Percentiles rank a stretch among this genome's conserved stretches.
Evolutionary conservation across 2,113 vertebrate species (phyloP).

Genomic region (Mormyrus iriodes): DNA sequence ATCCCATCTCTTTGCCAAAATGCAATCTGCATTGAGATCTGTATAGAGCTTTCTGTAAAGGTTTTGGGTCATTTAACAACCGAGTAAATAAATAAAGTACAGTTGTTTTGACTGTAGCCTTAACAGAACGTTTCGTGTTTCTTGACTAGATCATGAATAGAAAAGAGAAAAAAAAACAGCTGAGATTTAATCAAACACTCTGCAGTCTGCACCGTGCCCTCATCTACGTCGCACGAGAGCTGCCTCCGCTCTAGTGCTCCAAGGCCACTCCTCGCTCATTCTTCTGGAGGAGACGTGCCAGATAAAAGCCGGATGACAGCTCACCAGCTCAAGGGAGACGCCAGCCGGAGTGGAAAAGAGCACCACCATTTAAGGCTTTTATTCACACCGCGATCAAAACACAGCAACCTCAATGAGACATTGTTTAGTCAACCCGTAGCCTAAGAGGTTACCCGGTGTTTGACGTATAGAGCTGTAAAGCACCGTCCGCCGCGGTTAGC

Average conservation of each 20-base stretch:
- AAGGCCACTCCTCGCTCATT: background rate
- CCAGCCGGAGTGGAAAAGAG: background rate
- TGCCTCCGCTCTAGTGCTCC: background rate
- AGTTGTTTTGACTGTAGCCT: background rate
- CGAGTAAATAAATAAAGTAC: background rate
- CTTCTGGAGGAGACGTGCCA: background rate
- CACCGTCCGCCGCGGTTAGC: background rate
- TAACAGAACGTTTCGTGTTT: background rate
- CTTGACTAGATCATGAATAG: background rate
- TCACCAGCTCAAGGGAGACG: slow-evolving; percentile 1
- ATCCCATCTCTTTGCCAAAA: background rate
- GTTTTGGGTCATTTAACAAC: background rate
- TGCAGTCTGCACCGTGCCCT: background rate
- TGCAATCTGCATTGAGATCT: background rate
- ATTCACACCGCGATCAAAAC: slow-evolving; percentile 15
- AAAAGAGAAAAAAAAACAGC: background rate
- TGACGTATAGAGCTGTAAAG: background rate
- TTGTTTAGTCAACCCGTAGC: slow-evolving; percentile 16
- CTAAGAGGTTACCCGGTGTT: slow-evolving; percentile 5
- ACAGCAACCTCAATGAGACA: slow-evolving; percentile 1
- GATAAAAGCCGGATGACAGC: background rate
- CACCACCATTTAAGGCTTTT: background rate
- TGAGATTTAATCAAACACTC: slow-evolving; percentile 7
- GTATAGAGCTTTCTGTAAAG: background rate
- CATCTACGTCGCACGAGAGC: background rate